A percentile compares a stretch with the other conserved stretches of the same genome.
Conservation (phyloP, 2,888 invertebrate genomes). For the Aethes cnicana region DNA sequence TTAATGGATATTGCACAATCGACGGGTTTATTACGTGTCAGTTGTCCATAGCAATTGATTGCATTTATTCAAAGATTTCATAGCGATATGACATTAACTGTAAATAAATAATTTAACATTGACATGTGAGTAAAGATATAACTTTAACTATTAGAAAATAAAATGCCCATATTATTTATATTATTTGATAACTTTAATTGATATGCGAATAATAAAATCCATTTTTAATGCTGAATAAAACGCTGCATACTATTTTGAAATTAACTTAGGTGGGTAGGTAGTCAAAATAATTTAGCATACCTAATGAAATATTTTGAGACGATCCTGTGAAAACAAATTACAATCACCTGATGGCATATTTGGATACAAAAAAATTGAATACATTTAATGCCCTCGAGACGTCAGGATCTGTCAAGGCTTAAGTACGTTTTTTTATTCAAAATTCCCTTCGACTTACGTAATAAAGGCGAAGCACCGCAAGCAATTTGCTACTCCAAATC, state of each 20-base stretch:
- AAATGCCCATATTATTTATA: too few relatives aligned
- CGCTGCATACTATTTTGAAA: too few relatives aligned
- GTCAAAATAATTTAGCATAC: too few relatives aligned
- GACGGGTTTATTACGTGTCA: constrained; percentile 47
- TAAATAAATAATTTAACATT: constrained; percentile 1
- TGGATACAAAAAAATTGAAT: not conserved
- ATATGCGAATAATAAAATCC: too few relatives aligned
- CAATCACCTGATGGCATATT: too few relatives aligned
- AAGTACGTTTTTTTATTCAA: constrained; percentile 12
- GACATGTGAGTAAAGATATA: too few relatives aligned
- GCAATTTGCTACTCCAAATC: constrained; percentile 77
- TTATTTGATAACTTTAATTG: too few relatives aligned
- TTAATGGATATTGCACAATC: constrained; percentile 47
- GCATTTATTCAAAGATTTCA: constrained; percentile 6
- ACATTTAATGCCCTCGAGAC: constrained; percentile 1
- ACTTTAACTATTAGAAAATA: too few relatives aligned
- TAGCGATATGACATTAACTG: constrained; percentile 8
- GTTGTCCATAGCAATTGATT: constrained; percentile 35
- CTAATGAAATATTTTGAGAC: too few relatives aligned
- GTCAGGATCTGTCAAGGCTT: constrained; percentile 8
- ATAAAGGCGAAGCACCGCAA: constrained; percentile 38
- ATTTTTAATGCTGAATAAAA: too few relatives aligned
- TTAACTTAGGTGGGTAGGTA: too few relatives aligned
- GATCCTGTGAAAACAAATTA: too few relatives aligned
- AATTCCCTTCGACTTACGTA: constrained; percentile 26